Evolutionary conservation across 2,797 vertebrate genomes (phyloP).

Genomic region (Adelosebastes latens): DNA sequence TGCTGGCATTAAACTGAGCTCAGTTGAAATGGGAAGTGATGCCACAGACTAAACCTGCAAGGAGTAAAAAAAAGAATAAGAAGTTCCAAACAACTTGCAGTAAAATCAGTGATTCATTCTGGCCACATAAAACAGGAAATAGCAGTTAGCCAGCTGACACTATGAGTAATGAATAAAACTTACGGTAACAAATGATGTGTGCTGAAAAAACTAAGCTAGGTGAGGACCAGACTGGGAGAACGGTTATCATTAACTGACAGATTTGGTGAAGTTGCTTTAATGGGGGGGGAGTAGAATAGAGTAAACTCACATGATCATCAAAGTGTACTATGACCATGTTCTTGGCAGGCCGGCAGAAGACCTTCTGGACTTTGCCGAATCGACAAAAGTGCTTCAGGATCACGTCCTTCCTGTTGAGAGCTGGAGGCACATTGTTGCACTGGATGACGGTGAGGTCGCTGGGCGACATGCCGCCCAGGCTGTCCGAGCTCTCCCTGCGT

Average conservation of each 20-base stretch:
- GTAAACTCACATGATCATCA: constrained; percentile 88
- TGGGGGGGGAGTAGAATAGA: neutral
- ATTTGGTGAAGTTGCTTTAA: neutral
- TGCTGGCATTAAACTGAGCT: neutral
- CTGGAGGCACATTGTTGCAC: constrained; percentile 88
- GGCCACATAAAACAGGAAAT: neutral
- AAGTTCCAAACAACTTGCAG: neutral
- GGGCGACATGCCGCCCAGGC: constrained; percentile 69
- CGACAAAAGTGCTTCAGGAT: constrained; percentile 88
- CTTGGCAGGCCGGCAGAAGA: constrained; percentile 84
- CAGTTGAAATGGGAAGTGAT: neutral
- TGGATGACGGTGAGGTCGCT: constrained; percentile 82
- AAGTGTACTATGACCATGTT: constrained; percentile 88
- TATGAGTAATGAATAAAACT: neutral
- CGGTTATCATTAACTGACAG: neutral
- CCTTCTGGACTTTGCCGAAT: constrained; percentile 85
- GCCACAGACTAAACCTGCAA: neutral
- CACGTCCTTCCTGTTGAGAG: constrained; percentile 83
- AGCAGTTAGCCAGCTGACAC: neutral
- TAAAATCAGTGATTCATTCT: neutral
- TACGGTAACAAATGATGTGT: neutral
- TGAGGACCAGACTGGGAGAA: neutral
- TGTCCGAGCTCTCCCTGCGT: constrained; percentile 83
- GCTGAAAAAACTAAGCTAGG: neutral
- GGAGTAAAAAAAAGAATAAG: neutral